A percentile compares a stretch with the other conserved stretches of the same genome.
These are phyloP conservation scores for Anthonomus grandis DNA, from an alignment of 1,140 invertebrate genomes.

Conservation along the genomic window DNA sequence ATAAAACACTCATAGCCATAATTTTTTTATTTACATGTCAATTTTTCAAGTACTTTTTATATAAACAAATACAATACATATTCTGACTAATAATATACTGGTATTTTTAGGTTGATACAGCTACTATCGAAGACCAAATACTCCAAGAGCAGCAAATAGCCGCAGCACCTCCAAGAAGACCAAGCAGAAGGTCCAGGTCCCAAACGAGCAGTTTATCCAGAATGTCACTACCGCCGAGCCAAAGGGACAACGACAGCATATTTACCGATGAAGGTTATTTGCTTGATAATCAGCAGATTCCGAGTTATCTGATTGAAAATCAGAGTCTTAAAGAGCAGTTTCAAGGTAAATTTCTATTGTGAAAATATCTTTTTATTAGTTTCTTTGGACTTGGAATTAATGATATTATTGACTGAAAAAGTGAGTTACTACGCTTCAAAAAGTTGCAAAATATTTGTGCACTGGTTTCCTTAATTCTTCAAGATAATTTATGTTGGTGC, in stretches of 20 bases:
- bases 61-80: too few species aligned
- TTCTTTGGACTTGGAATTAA: too few species aligned
- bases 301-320: conserved; percentile 11
- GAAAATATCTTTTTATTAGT: too few species aligned
- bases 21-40: too few species aligned
- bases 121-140: conserved; percentile 7
- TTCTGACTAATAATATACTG: too few species aligned
- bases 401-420: too few species aligned
- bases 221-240: conserved; percentile 6
- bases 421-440: too few species aligned
- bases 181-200: conserved; percentile 12
- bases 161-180: conserved; percentile 2
- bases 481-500: too few species aligned
- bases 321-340: not conserved
- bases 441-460: too few species aligned
- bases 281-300: not conserved
- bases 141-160: not conserved
- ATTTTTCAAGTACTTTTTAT: too few species aligned
- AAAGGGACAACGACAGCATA: conserved; percentile 10
- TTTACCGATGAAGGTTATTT: conserved; percentile 9
- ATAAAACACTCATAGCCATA: too few species aligned
- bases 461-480: too few species aligned
- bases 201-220: conserved; percentile 14
- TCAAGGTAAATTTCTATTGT: not conserved
- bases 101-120: not conserved